Evolutionary conservation across 2,888 invertebrate species (phyloP), one percentile per base, ranked within the genome.

Genomic region (Cantharis rufa): DNA sequence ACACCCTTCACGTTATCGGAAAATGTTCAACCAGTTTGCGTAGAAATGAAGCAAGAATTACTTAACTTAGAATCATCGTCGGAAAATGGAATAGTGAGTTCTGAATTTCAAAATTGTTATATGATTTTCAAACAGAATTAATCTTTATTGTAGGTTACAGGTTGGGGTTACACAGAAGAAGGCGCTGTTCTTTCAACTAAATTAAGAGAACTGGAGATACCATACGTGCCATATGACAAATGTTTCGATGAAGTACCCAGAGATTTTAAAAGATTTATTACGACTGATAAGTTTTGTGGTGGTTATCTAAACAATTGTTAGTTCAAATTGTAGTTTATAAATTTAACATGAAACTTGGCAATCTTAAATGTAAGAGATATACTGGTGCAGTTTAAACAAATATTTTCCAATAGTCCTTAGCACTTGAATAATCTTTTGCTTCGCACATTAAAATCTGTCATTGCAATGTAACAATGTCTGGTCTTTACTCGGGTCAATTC

Each of bases 11-110:
- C 74, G n/a, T 83, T 86, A 32, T 83, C 85, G 2, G 78, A 80
- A 63, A 82, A 84, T 10, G 86, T 88, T 10, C 85, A 85, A 74
- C 87, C 88, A n/a, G 85, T 88, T 10, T 89, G 88, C 78, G 79
- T 85, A 4, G 83, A 85, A 15, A 84, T 83, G 83, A 72, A 80
- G 66, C 74, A 76, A n/a, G n/a, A 16, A 7, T 80, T 63, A n/a
- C 77, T 73, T 32, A 72, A 79, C 5, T 15, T 78, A 27, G 63
- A 81, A 11, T 28, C 28, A 74, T 32, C 79, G 3, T 16, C 48
- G 21, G 70, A 32, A 10, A 62, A 27, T 32, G 85, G 85, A 66
- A 79, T 82, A 69, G 85, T 85, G 79, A 83, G 83, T 81, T 3
- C 5, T 48, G n/a, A n/a, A 1, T 48, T 48, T 48, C 2, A 5